Percentiles rank a stretch among this genome's conserved stretches.
Evolutionary conservation across 37 sponge, comb jelly and placozoan genomes (phyloP).

Genomic region (Cliona cf. orientalis): DNA sequence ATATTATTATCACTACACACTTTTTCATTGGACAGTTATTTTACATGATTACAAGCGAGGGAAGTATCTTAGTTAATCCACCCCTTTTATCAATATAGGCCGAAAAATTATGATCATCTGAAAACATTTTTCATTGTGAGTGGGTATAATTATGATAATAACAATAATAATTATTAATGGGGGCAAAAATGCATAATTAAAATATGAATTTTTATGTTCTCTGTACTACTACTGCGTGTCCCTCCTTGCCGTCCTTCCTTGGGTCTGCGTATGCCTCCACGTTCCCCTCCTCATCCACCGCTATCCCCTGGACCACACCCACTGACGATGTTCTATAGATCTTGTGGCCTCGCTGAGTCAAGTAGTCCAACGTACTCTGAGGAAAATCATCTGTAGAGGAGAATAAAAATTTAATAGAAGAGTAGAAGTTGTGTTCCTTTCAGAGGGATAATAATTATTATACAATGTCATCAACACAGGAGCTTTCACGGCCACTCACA

Average conservation of each 20-base stretch:
- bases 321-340: background rate
- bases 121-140: too few relatives aligned
- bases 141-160: too few relatives aligned
- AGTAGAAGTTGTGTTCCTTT: background rate
- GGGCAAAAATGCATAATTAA: too few relatives aligned
- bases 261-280: slow-evolving; percentile 63
- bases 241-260: slow-evolving; percentile 63
- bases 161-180: too few relatives aligned
- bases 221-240: slow-evolving; percentile 32
- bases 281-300: background rate
- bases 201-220: too few relatives aligned
- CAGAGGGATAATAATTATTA: background rate
- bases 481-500: slow-evolving; percentile 1
- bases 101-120: too few relatives aligned
- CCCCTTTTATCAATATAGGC: too few relatives aligned
- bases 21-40: too few relatives aligned
- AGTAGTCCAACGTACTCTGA: slow-evolving; percentile 13
- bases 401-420: background rate
- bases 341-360: slow-evolving; percentile 35
- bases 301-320: slow-evolving; percentile 50
- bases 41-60: too few relatives aligned
- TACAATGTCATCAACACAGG: background rate
- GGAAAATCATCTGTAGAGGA: slow-evolving; percentile 31
- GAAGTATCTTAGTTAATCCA: too few relatives aligned
- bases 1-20: too few relatives aligned